Conservation (phyloP, 2,113 vertebrate species). For the Donacobius atricapilla region DNA sequence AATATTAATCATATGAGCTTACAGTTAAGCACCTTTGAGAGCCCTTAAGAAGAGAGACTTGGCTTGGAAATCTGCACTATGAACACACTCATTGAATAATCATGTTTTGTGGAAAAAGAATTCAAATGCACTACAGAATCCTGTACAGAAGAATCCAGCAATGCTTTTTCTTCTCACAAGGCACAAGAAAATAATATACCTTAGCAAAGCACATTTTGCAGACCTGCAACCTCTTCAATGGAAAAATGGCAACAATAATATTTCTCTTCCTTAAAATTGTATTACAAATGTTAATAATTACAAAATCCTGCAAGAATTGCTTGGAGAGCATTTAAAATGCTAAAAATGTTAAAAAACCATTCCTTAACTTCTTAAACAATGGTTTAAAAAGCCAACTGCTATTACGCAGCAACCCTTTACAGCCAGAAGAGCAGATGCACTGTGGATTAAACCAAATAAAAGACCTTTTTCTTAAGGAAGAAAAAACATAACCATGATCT, state of each 20-base stretch:
- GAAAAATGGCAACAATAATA: not conserved
- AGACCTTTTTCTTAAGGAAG: not conserved
- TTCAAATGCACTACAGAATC: slow-evolving; percentile 4
- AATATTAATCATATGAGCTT: slow-evolving; percentile 44
- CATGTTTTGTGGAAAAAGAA: slow-evolving; percentile 24
- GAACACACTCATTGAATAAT: slow-evolving; percentile 32
- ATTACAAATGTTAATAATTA: not conserved
- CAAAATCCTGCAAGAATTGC: not conserved
- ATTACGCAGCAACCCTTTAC: not conserved
- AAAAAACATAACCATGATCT: not conserved
- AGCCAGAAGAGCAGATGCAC: not conserved
- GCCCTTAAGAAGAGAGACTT: slow-evolving; percentile 31
- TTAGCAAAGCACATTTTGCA: not conserved
- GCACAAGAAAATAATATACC: not conserved
- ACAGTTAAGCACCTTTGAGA: slow-evolving; percentile 34
- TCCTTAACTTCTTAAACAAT: not conserved
- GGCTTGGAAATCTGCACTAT: slow-evolving; percentile 24
- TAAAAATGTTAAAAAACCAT: not conserved
- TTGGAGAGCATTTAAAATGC: not conserved
- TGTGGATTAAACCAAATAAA: not conserved
- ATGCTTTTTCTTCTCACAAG: not conserved
- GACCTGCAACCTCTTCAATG: not conserved
- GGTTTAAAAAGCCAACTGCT: not conserved
- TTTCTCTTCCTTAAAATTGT: not conserved
- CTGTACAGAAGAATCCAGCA: not conserved